phyloP scores from a whole-genome alignment of 2,888 invertebrate species.

The Pyrrhia umbra region DNA sequence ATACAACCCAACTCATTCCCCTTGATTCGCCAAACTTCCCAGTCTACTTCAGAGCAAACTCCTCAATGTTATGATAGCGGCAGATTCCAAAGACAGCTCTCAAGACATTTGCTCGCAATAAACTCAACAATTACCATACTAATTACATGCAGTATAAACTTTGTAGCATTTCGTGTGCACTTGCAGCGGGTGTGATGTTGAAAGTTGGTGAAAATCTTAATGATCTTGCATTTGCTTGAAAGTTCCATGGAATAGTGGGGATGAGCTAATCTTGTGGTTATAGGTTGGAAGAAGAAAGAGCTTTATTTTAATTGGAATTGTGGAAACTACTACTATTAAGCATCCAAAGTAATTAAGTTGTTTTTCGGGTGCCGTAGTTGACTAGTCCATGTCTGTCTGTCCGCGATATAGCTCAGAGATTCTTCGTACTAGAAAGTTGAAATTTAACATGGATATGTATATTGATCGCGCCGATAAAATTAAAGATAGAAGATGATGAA shows the following conservation, averaged over 20 bases:
- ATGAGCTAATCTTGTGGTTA: too few relatives aligned
- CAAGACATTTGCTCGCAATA: slow-evolving; percentile 23
- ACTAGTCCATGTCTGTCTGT: too few relatives aligned
- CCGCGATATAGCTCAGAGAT: too few relatives aligned
- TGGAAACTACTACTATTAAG: too few relatives aligned
- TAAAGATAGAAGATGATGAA: too few relatives aligned
- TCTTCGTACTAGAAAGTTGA: too few relatives aligned
- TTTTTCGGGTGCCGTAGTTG: too few relatives aligned
- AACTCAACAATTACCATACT: slow-evolving; percentile 4
- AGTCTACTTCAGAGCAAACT: slow-evolving; percentile 27
- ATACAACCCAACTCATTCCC: slow-evolving; percentile 3
- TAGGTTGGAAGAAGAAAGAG: too few relatives aligned
- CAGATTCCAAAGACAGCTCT: slow-evolving; percentile 18
- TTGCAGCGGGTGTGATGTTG: not conserved
- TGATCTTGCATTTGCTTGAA: not conserved
- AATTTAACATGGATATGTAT: too few relatives aligned
- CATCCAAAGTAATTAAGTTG: too few relatives aligned
- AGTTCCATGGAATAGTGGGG: not conserved
- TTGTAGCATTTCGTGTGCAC: slow-evolving; percentile 1
- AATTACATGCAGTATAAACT: slow-evolving; percentile 29
- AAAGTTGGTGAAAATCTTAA: not conserved
- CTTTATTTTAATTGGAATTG: too few relatives aligned
- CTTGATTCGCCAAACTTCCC: slow-evolving; percentile 19
- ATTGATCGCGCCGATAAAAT: too few relatives aligned
- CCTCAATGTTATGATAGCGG: slow-evolving; percentile 19